Evolutionary conservation across 1,140 invertebrate species (phyloP), one percentile per base, ranked within the genome.

Genomic region (Papilio polytes): DNA sequence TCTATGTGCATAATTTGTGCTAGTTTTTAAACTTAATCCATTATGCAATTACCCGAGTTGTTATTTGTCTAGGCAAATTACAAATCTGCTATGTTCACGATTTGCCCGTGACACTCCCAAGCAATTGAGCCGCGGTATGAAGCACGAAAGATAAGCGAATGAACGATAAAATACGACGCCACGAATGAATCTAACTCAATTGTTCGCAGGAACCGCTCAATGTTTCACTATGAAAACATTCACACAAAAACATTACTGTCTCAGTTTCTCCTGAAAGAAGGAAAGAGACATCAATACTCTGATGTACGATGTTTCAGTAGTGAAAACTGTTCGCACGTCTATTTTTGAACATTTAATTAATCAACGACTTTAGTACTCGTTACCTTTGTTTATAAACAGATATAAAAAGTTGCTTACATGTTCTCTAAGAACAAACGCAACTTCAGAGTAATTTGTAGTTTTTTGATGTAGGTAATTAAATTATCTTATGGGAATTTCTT

Each of bases 41-140:
- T 41, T 41, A 7, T 41, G 36, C 7, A 36, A 36, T 41, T 41
- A 8, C 36, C 36, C 2, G 3, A 41, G 36, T 41, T 7, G 7
- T 41, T 41, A 51, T 51, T 51, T 51, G 48, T 18, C 48, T 51
- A 18, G n/a, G 2, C n/a, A 20, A 20, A 56, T 56, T 56, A 56
- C 53, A 20, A 56, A 56, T 3, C 4, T 18, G 6, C 53, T 56
- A 8, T 7, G 53, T 56, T 20, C 18, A 56, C 53, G n/a, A 56
- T 56, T 56, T 56, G 9, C 53, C 53, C 18, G 53, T 56, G 53
- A n/a, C 53, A 56, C 4, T 56, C 53, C 83, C 83, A 89, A 86
- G 86, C 85, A 88, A 84, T 87, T 79, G 83, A 84, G 81, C 82
- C 74, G 82, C 74, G 85, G 83, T 18, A 31, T 76, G 78, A 80